Evolutionary conservation across 2,888 invertebrate species (phyloP).

Genomic region (Apodemia zela): DNA sequence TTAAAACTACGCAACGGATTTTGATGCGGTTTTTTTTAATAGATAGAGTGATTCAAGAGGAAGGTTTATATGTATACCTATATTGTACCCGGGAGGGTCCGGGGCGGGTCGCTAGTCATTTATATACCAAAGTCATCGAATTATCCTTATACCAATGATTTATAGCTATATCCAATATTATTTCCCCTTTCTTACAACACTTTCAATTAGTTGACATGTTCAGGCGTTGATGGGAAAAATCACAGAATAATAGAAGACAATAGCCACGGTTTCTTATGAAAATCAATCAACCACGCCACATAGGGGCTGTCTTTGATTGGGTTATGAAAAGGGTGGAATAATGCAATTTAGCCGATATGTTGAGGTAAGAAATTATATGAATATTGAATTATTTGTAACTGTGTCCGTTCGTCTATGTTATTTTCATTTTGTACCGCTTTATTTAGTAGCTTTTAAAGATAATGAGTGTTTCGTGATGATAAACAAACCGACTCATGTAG

Average conservation of each 20-base stretch:
- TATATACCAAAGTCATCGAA: background rate
- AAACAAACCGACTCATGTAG: no score
- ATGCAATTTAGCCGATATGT: background rate
- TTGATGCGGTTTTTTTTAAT: no score
- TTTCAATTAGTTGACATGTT: slow-evolving; percentile 53
- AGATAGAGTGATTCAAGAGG: no score
- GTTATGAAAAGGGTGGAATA: slow-evolving; percentile 13
- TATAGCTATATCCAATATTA: background rate
- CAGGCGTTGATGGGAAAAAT: slow-evolving; percentile 48
- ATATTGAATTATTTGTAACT: slow-evolving; percentile 4
- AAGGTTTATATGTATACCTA: no score
- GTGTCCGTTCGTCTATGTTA: no score
- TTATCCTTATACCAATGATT: no score
- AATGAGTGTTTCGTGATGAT: no score
- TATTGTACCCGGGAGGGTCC: no score
- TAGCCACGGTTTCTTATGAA: slow-evolving; percentile 34
- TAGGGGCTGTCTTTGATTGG: slow-evolving; percentile 5
- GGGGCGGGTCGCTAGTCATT: no score
- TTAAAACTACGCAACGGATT: no score
- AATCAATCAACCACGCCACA: background rate
- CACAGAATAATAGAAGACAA: slow-evolving; percentile 44
- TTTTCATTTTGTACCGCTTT: no score
- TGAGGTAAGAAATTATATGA: slow-evolving; percentile 20
- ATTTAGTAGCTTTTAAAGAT: no score
- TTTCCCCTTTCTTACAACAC: slow-evolving; percentile 41